Evolutionary conservation across 2,888 invertebrate species (phyloP), one percentile per base, ranked within the genome.

Genomic region (Hemicrepidius hirtus): DNA sequence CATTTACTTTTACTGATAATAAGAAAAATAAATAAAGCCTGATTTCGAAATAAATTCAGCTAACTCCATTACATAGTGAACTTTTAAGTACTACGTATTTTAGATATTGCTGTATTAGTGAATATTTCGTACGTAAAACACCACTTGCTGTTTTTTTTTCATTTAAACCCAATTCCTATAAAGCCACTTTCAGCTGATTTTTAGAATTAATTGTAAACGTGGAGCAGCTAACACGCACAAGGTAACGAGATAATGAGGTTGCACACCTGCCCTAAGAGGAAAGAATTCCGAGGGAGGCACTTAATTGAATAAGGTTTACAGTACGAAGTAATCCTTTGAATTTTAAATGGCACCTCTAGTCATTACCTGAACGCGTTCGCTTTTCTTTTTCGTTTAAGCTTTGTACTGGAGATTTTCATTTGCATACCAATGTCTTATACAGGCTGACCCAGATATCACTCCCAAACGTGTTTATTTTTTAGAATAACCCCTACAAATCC

Each of bases 281-380:
- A 57, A 37, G 57, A 57, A 57, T 57, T 21, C 6, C 20, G 57
- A 13, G 57, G 13, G 18, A 32, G 28, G 37, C 21, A 37, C 37
- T 57, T 57, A 57, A 18, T 57, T 57, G 57, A 35, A 57, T n/a
- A 37, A 35, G 37, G 20, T 37, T 53, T 57, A 37, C 57, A n/a
- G 35, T 20, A 37, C 13, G 57, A 20, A 37, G 37, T 57, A 57
- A 57, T 57, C 37, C 57, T 20, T 37, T 57, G 57, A 35, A 37
- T 37, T 37, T n/a, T 57, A 57, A 57, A 37, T 57, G 13, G 37
- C 57, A 18, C 7, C 28, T 21, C 37, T 37, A 37, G 9, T 57
- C 13, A 20, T 12, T 37, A 18, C 35, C 57, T 18, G 4, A 37
- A 10, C 7, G 37, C 37, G 37, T 57, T 53, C 7, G 37, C 32